A percentile compares a stretch with the other conserved stretches of the same genome.
Conservation (phyloP, 2,888 invertebrate species). For the Phasia obesa region DNA sequence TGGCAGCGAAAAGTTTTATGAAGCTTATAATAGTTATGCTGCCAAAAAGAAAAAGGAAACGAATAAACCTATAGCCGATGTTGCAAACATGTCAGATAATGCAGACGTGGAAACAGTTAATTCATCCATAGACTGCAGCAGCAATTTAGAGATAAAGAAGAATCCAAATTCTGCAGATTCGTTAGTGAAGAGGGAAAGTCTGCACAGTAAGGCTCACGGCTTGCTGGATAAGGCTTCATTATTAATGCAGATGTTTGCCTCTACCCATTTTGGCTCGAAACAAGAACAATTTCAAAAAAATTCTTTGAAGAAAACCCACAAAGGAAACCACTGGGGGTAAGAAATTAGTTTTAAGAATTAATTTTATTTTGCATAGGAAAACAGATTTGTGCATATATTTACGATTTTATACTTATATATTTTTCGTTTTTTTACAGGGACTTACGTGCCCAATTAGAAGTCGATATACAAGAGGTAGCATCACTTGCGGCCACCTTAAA, state of each 20-base stretch:
- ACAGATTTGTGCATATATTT: background rate
- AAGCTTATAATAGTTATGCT: conserved; percentile 81
- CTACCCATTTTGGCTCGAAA: conserved; percentile 96
- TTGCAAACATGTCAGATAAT: conserved; percentile 42
- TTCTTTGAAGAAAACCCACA: conserved; percentile 91
- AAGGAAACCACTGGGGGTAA: conserved; percentile 95
- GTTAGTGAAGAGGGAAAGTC: conserved; percentile 74
- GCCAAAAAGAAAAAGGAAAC: conserved; percentile 79
- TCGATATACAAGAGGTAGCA: conserved; percentile 82
- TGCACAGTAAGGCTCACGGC: conserved; percentile 81
- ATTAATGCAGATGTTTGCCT: conserved; percentile 95
- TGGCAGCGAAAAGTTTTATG: conserved; percentile 70
- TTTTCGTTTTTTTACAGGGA: conserved; percentile 85
- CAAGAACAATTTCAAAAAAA: conserved; percentile 87
- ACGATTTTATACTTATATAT: background rate
- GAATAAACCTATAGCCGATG: conserved; percentile 57
- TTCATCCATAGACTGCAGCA: background rate
- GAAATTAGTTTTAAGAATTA: background rate
- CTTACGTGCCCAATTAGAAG: conserved; percentile 94
- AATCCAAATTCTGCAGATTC: conserved; percentile 45
- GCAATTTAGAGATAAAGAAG: conserved; percentile 51
- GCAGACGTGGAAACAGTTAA: conserved; percentile 5
- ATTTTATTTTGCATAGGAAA: background rate
- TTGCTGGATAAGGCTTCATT: conserved; percentile 94
- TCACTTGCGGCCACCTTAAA: conserved; percentile 80